These are phyloP conservation scores for Callionymus lyra DNA, from an alignment of 2,113 vertebrate species.

Conservation along the genomic window DNA sequence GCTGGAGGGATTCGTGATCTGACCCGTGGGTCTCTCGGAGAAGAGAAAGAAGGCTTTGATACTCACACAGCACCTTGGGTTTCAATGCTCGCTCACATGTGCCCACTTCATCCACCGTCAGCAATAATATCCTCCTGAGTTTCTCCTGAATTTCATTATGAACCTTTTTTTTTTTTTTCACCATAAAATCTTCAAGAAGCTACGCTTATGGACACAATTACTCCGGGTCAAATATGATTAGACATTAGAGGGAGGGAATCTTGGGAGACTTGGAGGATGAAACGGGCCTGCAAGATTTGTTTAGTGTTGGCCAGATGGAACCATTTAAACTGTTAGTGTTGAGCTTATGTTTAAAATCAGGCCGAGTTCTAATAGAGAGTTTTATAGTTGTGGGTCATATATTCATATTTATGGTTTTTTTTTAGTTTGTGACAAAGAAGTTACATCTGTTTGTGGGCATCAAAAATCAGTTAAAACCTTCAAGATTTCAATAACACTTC, in stretches of 20 bases:
- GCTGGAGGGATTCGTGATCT: conserved; percentile 20
- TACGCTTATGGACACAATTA: conserved; percentile 26
- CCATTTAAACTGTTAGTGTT: too few relatives aligned
- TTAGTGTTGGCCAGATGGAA: too few relatives aligned
- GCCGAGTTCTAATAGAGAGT: too few relatives aligned
- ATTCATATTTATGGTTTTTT: too few relatives aligned
- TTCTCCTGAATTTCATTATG: conserved; percentile 24
- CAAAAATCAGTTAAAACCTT: too few relatives aligned
- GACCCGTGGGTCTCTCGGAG: neutral
- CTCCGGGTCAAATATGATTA: conserved; percentile 23
- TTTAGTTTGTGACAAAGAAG: too few relatives aligned
- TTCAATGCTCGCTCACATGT: conserved; percentile 11
- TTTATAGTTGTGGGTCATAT: too few relatives aligned
- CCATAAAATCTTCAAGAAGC: conserved; percentile 1
- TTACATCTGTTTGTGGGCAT: too few relatives aligned
- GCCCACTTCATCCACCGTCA: conserved; percentile 28
- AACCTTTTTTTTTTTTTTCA: conserved; percentile 14
- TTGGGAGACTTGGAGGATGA: too few relatives aligned
- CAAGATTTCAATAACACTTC: too few relatives aligned
- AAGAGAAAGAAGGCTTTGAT: conserved; percentile 2
- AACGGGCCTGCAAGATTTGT: too few relatives aligned
- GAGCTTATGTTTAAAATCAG: too few relatives aligned
- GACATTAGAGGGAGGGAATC: conserved; percentile 5
- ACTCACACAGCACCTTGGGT: neutral
- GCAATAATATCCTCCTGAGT: conserved; percentile 38